Evolutionary conservation across 2,888 invertebrate species (phyloP).

Genomic region (Allacma fusca): DNA sequence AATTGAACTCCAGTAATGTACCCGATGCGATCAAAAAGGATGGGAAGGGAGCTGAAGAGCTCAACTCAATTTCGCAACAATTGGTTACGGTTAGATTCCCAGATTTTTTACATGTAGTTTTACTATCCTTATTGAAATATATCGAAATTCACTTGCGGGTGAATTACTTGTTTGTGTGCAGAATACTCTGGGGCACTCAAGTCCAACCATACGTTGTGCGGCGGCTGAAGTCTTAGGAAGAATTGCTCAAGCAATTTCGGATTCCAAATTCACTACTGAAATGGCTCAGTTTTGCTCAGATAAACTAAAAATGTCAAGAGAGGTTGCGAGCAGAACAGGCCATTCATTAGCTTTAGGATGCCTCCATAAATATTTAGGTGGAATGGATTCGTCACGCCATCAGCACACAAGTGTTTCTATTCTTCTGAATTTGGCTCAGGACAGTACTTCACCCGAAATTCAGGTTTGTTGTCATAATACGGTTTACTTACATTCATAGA

Average conservation of each 20-base stretch:
- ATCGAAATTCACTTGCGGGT: too few species aligned
- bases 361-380: slow-evolving; percentile 93
- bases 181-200: slow-evolving; percentile 66
- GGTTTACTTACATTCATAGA: slow-evolving; percentile 9
- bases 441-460: slow-evolving; percentile 90
- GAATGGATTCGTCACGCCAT: slow-evolving; percentile 94
- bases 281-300: slow-evolving; percentile 90
- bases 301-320: slow-evolving; percentile 82
- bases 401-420: slow-evolving; percentile 94
- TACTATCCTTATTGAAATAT: too few species aligned
- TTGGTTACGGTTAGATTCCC: slow-evolving; percentile 51
- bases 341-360: slow-evolving; percentile 95
- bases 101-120: too few species aligned
- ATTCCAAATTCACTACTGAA: slow-evolving; percentile 86
- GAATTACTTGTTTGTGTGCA: too few species aligned
- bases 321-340: slow-evolving; percentile 82
- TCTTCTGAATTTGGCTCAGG: slow-evolving; percentile 91
- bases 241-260: slow-evolving; percentile 87
- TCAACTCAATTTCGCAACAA: slow-evolving; percentile 57
- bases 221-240: slow-evolving; percentile 95
- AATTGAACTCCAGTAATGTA: slow-evolving; percentile 71
- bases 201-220: slow-evolving; percentile 81
- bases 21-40: slow-evolving; percentile 88
- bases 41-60: slow-evolving; percentile 62
- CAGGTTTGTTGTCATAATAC: slow-evolving; percentile 70